Percentiles rank a stretch among this genome's conserved stretches.
Evolutionary conservation across 2,113 vertebrate genomes (phyloP).

Genomic region (Pollimyrus isidori): DNA sequence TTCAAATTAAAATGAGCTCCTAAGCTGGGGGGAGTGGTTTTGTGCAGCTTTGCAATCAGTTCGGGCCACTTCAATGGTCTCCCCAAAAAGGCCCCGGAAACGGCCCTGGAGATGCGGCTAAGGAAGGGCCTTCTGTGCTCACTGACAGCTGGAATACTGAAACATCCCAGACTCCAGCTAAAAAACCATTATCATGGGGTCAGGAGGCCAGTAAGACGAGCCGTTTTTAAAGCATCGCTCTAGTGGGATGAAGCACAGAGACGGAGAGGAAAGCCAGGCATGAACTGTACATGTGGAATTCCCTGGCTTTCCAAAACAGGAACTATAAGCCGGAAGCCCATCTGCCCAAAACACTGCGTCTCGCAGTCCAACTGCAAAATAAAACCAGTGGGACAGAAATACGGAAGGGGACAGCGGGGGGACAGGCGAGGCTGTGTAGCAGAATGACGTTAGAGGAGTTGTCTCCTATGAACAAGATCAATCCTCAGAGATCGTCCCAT

Average conservation of each 20-base stretch:
- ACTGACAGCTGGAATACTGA: not conserved
- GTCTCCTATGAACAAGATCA: not conserved
- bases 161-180: not conserved
- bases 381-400: not conserved
- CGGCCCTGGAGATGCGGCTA: not conserved
- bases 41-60: not conserved
- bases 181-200: not conserved
- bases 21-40: not conserved
- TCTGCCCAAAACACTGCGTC: not conserved
- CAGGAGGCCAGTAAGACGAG: not conserved
- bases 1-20: not conserved
- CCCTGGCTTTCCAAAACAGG: not conserved
- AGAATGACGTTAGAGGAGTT: not conserved
- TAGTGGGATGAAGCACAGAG: not conserved
- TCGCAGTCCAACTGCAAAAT: not conserved
- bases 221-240: not conserved
- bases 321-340: not conserved
- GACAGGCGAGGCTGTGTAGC: not conserved
- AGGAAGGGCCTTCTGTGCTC: not conserved
- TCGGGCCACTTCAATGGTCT: not conserved
- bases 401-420: not conserved
- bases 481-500: not conserved
- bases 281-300: not conserved
- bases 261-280: not conserved
- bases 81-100: not conserved